These are phyloP conservation scores for Gymnarchus niloticus DNA, from an alignment of 2,113 vertebrate genomes.

Conservation along the genomic window DNA sequence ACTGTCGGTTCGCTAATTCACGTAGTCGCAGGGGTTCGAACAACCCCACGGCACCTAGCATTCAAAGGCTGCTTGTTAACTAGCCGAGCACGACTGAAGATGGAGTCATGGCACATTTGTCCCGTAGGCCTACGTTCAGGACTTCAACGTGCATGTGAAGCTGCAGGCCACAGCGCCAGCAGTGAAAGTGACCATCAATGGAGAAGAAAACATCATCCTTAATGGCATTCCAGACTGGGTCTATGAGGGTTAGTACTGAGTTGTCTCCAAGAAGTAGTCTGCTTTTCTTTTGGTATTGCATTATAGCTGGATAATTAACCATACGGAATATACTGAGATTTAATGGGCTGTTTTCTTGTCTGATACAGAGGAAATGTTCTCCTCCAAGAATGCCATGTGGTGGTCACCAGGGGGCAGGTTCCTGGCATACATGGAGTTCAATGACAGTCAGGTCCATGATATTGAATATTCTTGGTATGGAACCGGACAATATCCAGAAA, in stretches of 20 bases:
- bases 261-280: neutral
- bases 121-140: slow-evolving; percentile 76
- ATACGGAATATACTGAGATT: neutral
- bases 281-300: neutral
- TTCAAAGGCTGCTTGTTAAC: neutral
- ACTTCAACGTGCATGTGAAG: slow-evolving; percentile 82
- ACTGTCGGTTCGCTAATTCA: too few relatives aligned
- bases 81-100: neutral
- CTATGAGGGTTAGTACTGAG: slow-evolving; percentile 80
- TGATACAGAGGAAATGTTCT: slow-evolving; percentile 92
- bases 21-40: too few relatives aligned
- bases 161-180: slow-evolving; percentile 53
- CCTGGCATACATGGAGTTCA: slow-evolving; percentile 82
- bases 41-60: too few relatives aligned
- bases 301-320: neutral
- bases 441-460: slow-evolving; percentile 76
- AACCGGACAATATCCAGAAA: slow-evolving; percentile 85
- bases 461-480: slow-evolving; percentile 93
- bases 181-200: slow-evolving; percentile 68
- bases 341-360: neutral
- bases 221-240: slow-evolving; percentile 97
- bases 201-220: slow-evolving; percentile 71
- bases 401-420: slow-evolving; percentile 84
- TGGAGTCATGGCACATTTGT: neutral
- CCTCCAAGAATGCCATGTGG: slow-evolving; percentile 78